Evolutionary conservation across 2,888 invertebrate species (phyloP).

Genomic region (Drosophila sordidula): DNA sequence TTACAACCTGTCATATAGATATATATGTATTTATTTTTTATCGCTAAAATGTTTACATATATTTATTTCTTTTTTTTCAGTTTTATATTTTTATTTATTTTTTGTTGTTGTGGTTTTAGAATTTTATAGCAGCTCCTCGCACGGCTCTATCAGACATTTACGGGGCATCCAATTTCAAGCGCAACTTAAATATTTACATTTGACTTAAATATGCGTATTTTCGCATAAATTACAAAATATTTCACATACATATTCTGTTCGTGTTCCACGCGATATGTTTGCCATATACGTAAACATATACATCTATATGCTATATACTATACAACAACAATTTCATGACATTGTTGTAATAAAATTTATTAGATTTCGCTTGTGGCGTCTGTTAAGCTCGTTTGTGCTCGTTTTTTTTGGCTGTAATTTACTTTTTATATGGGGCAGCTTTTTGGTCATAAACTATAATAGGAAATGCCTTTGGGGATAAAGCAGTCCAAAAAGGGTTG

Average conservation of each 20-base stretch:
- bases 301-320: conserved; percentile 13
- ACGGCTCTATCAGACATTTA: conserved; percentile 66
- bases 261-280: conserved; percentile 64
- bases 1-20: conserved; percentile 59
- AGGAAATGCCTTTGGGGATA: conserved; percentile 58
- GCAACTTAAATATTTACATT: conserved; percentile 78
- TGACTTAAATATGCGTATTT: conserved; percentile 78
- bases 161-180: conserved; percentile 69
- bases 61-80: conserved; percentile 2
- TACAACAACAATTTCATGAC: conserved; percentile 64
- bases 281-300: conserved; percentile 13
- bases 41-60: conserved; percentile 24
- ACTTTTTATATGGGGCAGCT: conserved; percentile 67
- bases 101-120: conserved; percentile 55
- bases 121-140: conserved; percentile 59
- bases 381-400: conserved; percentile 55
- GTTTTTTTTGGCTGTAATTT: conserved; percentile 49
- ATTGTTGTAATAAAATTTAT: conserved; percentile 77
- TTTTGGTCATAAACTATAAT: conserved; percentile 73
- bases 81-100: conserved; percentile 11
- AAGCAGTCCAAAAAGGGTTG: conserved; percentile 42
- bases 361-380: conserved; percentile 71
- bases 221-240: conserved; percentile 76
- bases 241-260: conserved; percentile 57
- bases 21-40: conserved; percentile 49